These are phyloP conservation scores for Neotragus pygmaeus DNA, from an alignment of 2,113 vertebrate genomes.

Conservation along the genomic window DNA sequence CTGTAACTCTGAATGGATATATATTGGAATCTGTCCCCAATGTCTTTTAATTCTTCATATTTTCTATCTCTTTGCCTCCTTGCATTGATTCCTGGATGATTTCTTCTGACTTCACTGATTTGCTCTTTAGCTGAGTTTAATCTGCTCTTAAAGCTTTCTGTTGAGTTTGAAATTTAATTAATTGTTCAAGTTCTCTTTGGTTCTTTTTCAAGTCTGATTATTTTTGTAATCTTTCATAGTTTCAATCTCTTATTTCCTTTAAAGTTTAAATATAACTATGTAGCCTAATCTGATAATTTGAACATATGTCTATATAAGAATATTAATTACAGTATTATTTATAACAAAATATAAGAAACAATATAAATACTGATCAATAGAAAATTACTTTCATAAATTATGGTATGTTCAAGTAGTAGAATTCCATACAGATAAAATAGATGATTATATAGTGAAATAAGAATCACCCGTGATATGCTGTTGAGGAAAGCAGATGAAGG, in stretches of 20 bases:
- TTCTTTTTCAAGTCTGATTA: not conserved
- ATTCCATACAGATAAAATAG: not conserved
- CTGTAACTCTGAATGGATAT: not conserved
- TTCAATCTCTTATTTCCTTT: not conserved
- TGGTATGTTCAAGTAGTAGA: not conserved
- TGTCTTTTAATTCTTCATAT: not conserved
- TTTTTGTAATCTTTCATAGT: not conserved
- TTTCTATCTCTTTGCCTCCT: not conserved
- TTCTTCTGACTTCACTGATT: conserved; percentile 10
- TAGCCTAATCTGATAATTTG: not conserved
- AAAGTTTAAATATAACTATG: not conserved
- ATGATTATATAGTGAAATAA: not conserved
- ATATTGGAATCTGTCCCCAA: not conserved
- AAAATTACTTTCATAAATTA: not conserved
- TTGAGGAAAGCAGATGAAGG: not conserved
- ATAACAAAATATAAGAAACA: not conserved
- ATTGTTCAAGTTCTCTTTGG: not conserved
- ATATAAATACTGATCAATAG: not conserved
- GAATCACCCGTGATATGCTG: not conserved
- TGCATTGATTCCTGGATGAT: not conserved
- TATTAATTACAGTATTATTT: not conserved
- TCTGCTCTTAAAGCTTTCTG: not conserved
- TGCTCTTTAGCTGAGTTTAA: not conserved
- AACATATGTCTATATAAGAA: not conserved
- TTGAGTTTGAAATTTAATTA: not conserved